phyloP scores from a whole-genome alignment of 2,888 invertebrate genomes.

The Xylota segnis region DNA sequence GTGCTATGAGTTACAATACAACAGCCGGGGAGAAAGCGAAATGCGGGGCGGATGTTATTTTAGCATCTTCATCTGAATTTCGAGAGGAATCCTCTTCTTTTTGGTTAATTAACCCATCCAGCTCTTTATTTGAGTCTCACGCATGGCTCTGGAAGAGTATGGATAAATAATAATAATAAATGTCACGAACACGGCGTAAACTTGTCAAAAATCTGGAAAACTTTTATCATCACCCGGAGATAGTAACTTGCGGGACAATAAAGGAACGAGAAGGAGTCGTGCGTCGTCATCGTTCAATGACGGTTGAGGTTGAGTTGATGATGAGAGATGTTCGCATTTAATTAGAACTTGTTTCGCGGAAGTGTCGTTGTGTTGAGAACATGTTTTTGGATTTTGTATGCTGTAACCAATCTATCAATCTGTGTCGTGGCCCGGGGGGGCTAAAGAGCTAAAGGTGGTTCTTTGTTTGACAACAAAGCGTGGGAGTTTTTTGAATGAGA shows the following conservation, averaged over 20 bases:
- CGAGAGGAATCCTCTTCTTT: conserved; percentile 8
- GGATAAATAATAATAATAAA: conserved; percentile 53
- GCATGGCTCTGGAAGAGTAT: background rate
- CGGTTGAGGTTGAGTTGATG: background rate
- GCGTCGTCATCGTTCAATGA: conserved; percentile 4
- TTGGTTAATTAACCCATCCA: conserved; percentile 61
- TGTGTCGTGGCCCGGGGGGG: background rate
- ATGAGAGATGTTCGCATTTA: conserved; percentile 9
- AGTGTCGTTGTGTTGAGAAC: conserved; percentile 6
- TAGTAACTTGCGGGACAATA: conserved; percentile 22
- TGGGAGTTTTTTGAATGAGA: background rate
- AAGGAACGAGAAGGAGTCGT: background rate
- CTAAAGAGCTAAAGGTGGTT: background rate
- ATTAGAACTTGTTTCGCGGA: conserved; percentile 7
- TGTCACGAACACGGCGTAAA: conserved; percentile 41
- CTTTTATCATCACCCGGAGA: conserved; percentile 26
- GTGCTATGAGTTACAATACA: conserved; percentile 49
- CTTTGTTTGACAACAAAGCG: background rate
- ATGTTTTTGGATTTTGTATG: conserved; percentile 9
- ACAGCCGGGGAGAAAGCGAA: background rate
- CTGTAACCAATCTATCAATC: conserved; percentile 30
- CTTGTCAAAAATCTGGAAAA: conserved; percentile 41
- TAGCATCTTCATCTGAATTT: conserved; percentile 49
- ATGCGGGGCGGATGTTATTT: background rate
- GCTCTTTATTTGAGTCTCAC: conserved; percentile 13